These are phyloP conservation scores for Ptiloglossa arizonensis DNA, from an alignment of 1,140 invertebrate species.

Conservation along the genomic window DNA sequence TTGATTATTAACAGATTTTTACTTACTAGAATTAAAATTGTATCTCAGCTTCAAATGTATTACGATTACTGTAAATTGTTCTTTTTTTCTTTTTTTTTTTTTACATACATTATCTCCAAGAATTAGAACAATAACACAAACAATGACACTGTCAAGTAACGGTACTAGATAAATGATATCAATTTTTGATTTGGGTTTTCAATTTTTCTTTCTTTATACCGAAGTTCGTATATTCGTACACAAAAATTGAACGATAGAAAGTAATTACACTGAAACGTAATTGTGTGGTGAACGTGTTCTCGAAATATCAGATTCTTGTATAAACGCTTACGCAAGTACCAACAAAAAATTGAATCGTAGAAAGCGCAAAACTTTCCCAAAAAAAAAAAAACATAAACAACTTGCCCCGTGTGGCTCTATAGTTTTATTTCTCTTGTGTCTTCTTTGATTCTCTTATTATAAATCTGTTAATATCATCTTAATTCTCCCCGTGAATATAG, in stretches of 20 bases:
- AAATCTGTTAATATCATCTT: slow-evolving; percentile 30
- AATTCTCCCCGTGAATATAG: slow-evolving; percentile 32
- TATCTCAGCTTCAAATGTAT: background rate
- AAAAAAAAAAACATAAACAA: slow-evolving; percentile 48
- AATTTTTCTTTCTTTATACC: background rate
- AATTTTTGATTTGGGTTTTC: background rate
- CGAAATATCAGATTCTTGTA: background rate
- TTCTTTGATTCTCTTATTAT: slow-evolving; percentile 34
- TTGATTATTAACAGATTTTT: background rate
- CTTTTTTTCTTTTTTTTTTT: too few relatives aligned
- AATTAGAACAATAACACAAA: background rate
- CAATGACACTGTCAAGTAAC: background rate
- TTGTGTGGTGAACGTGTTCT: too few relatives aligned
- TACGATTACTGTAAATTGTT: background rate
- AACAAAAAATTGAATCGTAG: background rate
- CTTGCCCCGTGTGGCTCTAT: slow-evolving; percentile 33
- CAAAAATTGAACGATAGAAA: background rate
- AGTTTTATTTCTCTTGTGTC: slow-evolving; percentile 50
- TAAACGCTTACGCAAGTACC: background rate
- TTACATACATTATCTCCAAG: background rate
- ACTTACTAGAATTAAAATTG: background rate
- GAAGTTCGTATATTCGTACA: background rate
- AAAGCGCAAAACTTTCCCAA: slow-evolving; percentile 29
- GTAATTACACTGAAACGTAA: background rate
- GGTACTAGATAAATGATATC: background rate